A percentile compares a stretch with the other conserved stretches of the same genome.
These are phyloP conservation scores for Candidula unifasciata DNA, from an alignment of 2,888 invertebrate species.

Conservation along the genomic window DNA sequence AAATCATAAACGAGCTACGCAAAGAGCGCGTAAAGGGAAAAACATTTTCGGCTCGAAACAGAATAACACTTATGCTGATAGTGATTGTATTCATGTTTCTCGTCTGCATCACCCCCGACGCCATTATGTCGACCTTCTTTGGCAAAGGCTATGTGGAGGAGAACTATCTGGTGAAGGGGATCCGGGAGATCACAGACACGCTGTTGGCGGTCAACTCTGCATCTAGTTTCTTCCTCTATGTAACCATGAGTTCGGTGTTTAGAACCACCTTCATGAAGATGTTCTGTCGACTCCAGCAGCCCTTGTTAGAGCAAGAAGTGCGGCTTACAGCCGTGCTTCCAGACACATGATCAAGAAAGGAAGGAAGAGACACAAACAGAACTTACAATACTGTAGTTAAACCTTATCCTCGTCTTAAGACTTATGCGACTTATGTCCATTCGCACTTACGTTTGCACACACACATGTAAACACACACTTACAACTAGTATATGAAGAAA, in stretches of 20 bases:
- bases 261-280: slow-evolving; percentile 71
- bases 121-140: slow-evolving; percentile 76
- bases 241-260: slow-evolving; percentile 74
- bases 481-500: too few species aligned
- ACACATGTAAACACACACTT: too few species aligned
- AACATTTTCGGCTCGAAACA: slow-evolving; percentile 72
- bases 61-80: slow-evolving; percentile 76
- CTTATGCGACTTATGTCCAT: too few species aligned
- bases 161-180: slow-evolving; percentile 70
- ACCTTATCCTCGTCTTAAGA: too few species aligned
- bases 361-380: too few species aligned
- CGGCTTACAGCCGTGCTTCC: background rate
- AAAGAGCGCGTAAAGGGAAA: slow-evolving; percentile 69
- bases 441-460: too few species aligned
- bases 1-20: slow-evolving; percentile 73
- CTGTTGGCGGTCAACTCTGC: slow-evolving; percentile 75
- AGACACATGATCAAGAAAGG: background rate
- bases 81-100: slow-evolving; percentile 76
- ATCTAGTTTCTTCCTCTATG: slow-evolving; percentile 75
- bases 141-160: slow-evolving; percentile 77
- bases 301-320: slow-evolving; percentile 1
- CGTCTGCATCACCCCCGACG: slow-evolving; percentile 76
- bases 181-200: slow-evolving; percentile 77
- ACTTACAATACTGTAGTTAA: too few species aligned
- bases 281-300: slow-evolving; percentile 60